Evolutionary conservation across 2,113 vertebrate genomes (phyloP).

Genomic region (Raphicerus campestris): DNA sequence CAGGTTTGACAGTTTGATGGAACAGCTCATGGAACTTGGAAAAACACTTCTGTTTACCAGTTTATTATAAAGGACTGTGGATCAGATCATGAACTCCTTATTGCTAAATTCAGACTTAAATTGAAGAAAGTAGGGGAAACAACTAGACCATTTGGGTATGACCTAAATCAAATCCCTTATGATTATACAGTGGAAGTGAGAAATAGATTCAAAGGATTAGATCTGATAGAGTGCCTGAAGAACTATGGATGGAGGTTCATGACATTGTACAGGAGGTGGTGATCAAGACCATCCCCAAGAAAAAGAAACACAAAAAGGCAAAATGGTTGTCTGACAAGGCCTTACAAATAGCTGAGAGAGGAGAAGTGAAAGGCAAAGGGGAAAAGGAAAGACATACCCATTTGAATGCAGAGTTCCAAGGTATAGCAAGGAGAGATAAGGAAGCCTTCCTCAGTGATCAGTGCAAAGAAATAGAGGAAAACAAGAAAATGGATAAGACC

Average conservation of each 20-base stretch:
- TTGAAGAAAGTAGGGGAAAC: background rate
- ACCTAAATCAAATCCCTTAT: background rate
- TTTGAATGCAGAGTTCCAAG: background rate
- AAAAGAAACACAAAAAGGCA: background rate
- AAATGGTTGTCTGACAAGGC: background rate
- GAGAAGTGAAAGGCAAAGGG: background rate
- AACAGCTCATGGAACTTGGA: background rate
- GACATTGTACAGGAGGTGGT: background rate
- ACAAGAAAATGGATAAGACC: background rate
- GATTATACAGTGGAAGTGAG: background rate
- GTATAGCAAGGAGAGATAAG: background rate
- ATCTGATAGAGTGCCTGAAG: background rate
- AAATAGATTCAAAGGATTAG: background rate
- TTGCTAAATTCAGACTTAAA: background rate
- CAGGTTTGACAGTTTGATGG: background rate
- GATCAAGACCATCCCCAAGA: background rate
- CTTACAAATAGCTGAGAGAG: background rate
- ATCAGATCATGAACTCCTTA: background rate
- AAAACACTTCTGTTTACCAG: background rate
- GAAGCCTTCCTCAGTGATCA: background rate
- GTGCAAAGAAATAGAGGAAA: background rate
- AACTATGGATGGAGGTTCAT: background rate
- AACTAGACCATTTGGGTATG: background rate
- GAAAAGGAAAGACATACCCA: background rate
- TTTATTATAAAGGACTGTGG: background rate